Evolutionary conservation across 2,797 vertebrate genomes (phyloP).

Genomic region (Helarctos malayanus): DNA sequence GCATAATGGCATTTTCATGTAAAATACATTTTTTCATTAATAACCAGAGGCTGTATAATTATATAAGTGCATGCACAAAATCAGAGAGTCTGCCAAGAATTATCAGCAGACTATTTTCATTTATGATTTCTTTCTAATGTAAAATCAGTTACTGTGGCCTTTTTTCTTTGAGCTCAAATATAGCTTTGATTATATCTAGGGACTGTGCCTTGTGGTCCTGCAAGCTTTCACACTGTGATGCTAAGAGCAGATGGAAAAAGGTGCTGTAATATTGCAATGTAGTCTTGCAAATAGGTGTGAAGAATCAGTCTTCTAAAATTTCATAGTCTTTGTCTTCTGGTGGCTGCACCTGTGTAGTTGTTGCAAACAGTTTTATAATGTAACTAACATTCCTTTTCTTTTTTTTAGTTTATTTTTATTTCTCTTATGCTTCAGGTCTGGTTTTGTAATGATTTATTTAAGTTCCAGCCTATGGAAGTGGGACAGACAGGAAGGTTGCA

Average conservation of each 20-base stretch:
- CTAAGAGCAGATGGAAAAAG: slow-evolving; percentile 63
- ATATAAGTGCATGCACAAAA: slow-evolving; percentile 67
- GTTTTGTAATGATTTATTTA: neutral
- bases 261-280: slow-evolving; percentile 62
- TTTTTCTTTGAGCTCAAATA: slow-evolving; percentile 59
- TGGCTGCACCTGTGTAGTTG: slow-evolving; percentile 50
- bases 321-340: slow-evolving; percentile 58
- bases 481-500: neutral
- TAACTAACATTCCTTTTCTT: slow-evolving; percentile 44
- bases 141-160: slow-evolving; percentile 69
- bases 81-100: slow-evolving; percentile 71
- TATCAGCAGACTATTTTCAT: slow-evolving; percentile 61
- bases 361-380: slow-evolving; percentile 23
- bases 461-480: neutral
- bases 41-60: slow-evolving; percentile 61
- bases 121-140: slow-evolving; percentile 69
- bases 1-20: slow-evolving; percentile 54
- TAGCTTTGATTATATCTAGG: slow-evolving; percentile 67
- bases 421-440: neutral
- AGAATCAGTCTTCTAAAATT: slow-evolving; percentile 67
- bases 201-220: neutral
- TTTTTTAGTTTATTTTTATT: slow-evolving; percentile 40
- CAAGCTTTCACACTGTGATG: slow-evolving; percentile 51
- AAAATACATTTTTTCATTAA: slow-evolving; percentile 66
- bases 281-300: slow-evolving; percentile 67